These are phyloP conservation scores for Ceratina japonica DNA, from an alignment of 1,140 invertebrate genomes.

Conservation along the genomic window DNA sequence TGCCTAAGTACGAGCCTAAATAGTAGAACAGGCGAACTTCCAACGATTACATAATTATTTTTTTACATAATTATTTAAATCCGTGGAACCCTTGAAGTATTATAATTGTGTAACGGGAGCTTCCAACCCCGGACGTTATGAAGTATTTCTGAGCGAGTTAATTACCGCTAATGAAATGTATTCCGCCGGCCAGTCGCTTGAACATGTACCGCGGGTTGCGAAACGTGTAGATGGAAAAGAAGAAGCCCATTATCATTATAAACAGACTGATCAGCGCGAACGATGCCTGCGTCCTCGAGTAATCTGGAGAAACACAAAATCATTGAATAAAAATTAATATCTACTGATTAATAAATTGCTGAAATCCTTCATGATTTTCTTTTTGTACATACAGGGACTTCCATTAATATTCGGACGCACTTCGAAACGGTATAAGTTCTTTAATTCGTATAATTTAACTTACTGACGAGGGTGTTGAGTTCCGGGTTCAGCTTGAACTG, in stretches of 20 bases:
- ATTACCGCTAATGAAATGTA: slow-evolving; percentile 91
- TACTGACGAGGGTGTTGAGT: slow-evolving; percentile 82
- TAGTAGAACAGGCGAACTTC: too few relatives aligned
- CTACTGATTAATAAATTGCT: background rate
- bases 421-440: too few relatives aligned
- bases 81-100: too few relatives aligned
- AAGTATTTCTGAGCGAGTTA: background rate
- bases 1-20: too few relatives aligned
- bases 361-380: too few relatives aligned
- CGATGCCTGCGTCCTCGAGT: slow-evolving; percentile 89
- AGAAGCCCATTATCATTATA: slow-evolving; percentile 89
- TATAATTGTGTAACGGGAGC: too few relatives aligned
- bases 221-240: slow-evolving; percentile 92
- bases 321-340: slow-evolving; percentile 35
- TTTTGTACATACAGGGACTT: too few relatives aligned
- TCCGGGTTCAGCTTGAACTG: slow-evolving; percentile 79
- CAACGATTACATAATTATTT: too few relatives aligned
- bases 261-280: slow-evolving; percentile 91
- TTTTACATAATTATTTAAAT: too few relatives aligned
- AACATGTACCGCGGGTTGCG: slow-evolving; percentile 93
- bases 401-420: too few relatives aligned
- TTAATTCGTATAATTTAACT: slow-evolving; percentile 64
- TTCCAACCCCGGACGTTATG: background rate
- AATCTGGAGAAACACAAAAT: slow-evolving; percentile 82
- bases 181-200: slow-evolving; percentile 90